phyloP scores from a whole-genome alignment of 2,113 vertebrate species.

The Ageneiosus marmoratus region DNA sequence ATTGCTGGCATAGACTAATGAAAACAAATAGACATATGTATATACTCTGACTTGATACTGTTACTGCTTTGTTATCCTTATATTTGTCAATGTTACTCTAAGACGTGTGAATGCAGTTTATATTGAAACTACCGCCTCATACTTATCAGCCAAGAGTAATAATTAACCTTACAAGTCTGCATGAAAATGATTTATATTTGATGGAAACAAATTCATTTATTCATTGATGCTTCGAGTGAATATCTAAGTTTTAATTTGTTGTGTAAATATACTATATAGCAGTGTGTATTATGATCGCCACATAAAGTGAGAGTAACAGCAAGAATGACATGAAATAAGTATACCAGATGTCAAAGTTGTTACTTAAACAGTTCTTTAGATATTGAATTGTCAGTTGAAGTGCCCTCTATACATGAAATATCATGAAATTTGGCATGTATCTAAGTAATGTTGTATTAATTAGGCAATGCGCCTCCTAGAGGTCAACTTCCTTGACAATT shows the following conservation, averaged over 20 bases:
- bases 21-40: slow-evolving; percentile 33
- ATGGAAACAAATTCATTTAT: background rate
- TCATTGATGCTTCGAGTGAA: background rate
- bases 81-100: slow-evolving; percentile 14
- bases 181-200: background rate
- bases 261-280: background rate
- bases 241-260: background rate
- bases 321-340: no score
- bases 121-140: background rate
- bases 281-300: background rate
- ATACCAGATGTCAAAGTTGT: no score
- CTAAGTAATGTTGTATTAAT: no score
- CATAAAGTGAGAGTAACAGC: background rate
- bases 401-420: no score
- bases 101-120: background rate
- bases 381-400: no score
- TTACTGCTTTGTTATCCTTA: background rate
- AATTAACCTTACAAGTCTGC: background rate
- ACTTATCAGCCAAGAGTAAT: background rate
- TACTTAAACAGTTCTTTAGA: no score
- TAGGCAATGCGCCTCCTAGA: no score
- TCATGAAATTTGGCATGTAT: no score
- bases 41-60: slow-evolving; percentile 27
- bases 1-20: slow-evolving; percentile 26
- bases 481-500: no score